A percentile compares a stretch with the other conserved stretches of the same genome.
Evolutionary conservation across 2,797 vertebrate genomes (phyloP).

Genomic region (Galago senegalensis): DNA sequence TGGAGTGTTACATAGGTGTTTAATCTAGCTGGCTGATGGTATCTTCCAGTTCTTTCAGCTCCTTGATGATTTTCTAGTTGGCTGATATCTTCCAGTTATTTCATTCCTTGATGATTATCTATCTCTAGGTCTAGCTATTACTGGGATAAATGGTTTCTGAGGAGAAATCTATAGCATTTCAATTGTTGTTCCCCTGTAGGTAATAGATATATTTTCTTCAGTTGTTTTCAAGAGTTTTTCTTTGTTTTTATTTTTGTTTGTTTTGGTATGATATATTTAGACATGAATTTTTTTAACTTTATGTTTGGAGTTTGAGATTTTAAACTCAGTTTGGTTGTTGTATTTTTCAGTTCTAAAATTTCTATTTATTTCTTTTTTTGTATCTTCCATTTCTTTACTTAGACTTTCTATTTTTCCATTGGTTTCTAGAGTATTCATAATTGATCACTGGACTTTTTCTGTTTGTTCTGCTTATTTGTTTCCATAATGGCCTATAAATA

Average conservation of each 20-base stretch:
- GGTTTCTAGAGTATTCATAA: conserved; percentile 26
- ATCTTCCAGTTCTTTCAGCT: neutral
- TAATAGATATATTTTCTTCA: neutral
- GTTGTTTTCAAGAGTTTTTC: neutral
- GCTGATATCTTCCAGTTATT: neutral
- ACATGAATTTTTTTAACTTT: neutral
- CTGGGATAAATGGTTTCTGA: neutral
- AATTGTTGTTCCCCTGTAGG: neutral
- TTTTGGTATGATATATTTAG: neutral
- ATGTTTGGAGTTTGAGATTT: neutral
- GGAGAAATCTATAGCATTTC: neutral
- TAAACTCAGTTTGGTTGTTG: conserved; percentile 5
- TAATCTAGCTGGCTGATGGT: neutral
- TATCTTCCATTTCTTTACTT: conserved; percentile 32
- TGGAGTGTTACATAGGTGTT: neutral
- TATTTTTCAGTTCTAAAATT: conserved; percentile 40
- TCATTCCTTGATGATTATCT: conserved; percentile 19
- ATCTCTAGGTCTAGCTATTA: neutral
- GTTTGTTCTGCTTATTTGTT: neutral
- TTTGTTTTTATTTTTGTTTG: conserved; percentile 19
- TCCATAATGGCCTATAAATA: neutral
- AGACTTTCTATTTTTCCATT: conserved; percentile 12
- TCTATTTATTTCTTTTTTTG: neutral
- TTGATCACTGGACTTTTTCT: neutral
- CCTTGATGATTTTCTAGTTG: neutral